Evolutionary conservation across 2,797 vertebrate species (phyloP), one percentile per base, ranked within the genome.

Genomic region (Phoebastria nigripes): DNA sequence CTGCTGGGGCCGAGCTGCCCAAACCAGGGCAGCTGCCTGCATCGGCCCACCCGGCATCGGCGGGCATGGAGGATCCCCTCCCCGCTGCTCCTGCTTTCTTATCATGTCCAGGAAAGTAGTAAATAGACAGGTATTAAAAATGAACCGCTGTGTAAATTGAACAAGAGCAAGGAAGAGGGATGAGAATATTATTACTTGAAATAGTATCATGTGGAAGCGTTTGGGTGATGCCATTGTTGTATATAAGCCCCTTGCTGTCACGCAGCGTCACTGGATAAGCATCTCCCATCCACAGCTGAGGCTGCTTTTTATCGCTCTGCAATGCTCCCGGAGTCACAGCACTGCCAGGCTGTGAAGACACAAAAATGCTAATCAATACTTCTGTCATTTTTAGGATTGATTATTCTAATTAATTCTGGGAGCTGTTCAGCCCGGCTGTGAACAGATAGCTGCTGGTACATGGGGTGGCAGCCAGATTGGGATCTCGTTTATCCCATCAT

Each of bases 151-250:
- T 11, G 20, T n/a, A 21, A 51, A 39, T 3, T 19, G 26, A 54
- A 83, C 42, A 21, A 15, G 84, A 56, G 63, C 29, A 41, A 55
- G 28, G 63, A 33, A 35, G 39, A 91, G 42, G 42, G 20, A 61
- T 26, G 22, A 33, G 52, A 46, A 20, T n/a, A 4, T 42, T 46
- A 17, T 15, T 10, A 17, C 52, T 31, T 31, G 72, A 73, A 33
- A 41, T 26, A 29, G 28, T 8, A 9, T 1, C 2, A 3, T 1
- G 6, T 6, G 25, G 67, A n/a, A 37, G 35, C 8, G 1, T n/a
- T 26, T 10, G 49, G 66, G 51, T 7, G 67, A 63, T 21, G 65
- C 35, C 61, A 2, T 35, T 10, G 7, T 2, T 18, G 63, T 12
- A 3, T 5, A 13, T 2, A 35, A 66, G 41, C 25, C 47, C 46